phyloP scores from a whole-genome alignment of 1,140 invertebrate species.

The Brachionus asplanchnoidis region DNA sequence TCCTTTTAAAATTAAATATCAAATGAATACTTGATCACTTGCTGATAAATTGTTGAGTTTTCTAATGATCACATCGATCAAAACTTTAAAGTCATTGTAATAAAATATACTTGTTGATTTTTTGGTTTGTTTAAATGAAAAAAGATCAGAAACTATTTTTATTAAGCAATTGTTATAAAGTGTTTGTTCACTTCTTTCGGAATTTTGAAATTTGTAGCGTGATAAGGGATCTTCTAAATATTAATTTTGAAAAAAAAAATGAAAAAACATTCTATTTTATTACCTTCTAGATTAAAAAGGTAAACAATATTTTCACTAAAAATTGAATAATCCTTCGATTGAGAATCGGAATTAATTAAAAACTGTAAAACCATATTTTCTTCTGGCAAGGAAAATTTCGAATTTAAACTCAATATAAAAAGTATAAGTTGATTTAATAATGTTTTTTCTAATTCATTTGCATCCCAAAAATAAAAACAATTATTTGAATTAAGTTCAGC shows the following conservation, averaged over 20 bases:
- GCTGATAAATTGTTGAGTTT: constrained; percentile 19
- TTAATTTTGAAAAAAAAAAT: not conserved
- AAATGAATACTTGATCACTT: not conserved
- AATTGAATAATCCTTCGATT: not conserved
- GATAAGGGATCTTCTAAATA: not conserved
- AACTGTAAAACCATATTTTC: not conserved
- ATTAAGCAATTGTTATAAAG: not conserved
- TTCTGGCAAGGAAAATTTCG: not conserved
- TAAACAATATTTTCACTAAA: constrained; percentile 14
- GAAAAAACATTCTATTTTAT: not conserved
- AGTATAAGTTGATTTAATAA: not conserved
- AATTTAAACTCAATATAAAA: constrained; percentile 5
- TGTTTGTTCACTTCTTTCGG: not conserved
- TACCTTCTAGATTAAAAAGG: constrained; percentile 23
- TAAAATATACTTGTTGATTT: constrained; percentile 19
- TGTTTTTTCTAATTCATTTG: not conserved
- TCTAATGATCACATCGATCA: constrained; percentile 25
- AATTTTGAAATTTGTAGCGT: not conserved
- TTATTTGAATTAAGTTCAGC: not conserved
- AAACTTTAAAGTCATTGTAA: constrained; percentile 5
- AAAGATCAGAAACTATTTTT: constrained; percentile 30
- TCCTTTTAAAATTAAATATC: too few relatives aligned
- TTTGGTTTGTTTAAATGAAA: not conserved
- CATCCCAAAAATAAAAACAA: not conserved
- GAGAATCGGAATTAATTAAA: not conserved